Evolutionary conservation across 2,797 vertebrate genomes (phyloP).

Genomic region (Alfaro cultratus): DNA sequence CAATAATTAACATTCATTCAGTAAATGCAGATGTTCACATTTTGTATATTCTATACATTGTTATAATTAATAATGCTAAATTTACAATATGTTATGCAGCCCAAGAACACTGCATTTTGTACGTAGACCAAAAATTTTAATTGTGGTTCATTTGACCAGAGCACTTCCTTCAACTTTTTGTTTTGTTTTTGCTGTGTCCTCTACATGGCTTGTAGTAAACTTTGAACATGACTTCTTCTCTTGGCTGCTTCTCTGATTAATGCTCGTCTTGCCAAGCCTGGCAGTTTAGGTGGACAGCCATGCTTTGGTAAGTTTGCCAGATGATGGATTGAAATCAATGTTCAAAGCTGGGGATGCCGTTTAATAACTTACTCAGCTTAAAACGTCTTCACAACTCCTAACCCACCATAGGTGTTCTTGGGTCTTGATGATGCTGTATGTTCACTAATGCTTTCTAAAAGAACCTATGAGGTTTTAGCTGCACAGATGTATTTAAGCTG

Average conservation of each 20-base stretch:
- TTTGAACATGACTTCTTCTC: not conserved
- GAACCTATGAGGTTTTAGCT: not conserved
- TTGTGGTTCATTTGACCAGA: not conserved
- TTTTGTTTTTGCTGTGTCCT: not conserved
- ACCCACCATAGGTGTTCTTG: not conserved
- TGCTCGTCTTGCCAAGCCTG: not conserved
- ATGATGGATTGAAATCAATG: slow-evolving; percentile 1
- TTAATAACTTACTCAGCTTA: not conserved
- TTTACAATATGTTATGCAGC: not conserved
- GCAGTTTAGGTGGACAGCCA: slow-evolving; percentile 6
- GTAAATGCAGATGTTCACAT: not conserved
- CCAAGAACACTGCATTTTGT: not conserved
- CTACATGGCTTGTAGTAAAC: not conserved
- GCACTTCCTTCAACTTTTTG: not conserved
- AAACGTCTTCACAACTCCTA: not conserved
- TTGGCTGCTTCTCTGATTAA: slow-evolving; percentile 1
- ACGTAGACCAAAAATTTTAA: not conserved
- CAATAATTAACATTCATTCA: not conserved
- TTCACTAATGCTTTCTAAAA: not conserved
- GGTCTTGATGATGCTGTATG: not conserved
- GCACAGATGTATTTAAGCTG: not conserved
- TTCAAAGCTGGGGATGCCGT: not conserved
- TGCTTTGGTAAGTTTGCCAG: not conserved
- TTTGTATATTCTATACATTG: not conserved
- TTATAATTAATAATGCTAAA: not conserved